Evolutionary conservation across 2,797 vertebrate genomes (phyloP).

Genomic region (Avahi laniger): DNA sequence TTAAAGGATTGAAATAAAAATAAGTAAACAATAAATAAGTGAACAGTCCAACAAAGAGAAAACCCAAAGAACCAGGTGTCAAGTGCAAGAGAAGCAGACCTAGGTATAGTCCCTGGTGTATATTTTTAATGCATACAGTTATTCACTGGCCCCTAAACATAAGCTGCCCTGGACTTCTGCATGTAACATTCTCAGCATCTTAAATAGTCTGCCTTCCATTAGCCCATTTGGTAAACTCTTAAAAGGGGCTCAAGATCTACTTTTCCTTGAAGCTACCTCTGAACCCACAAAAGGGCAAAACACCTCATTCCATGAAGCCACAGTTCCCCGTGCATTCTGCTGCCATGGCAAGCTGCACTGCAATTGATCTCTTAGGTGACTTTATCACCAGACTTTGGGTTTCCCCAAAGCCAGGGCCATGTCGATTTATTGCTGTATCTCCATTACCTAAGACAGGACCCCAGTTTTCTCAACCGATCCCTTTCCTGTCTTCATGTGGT

Average conservation of each 20-base stretch:
- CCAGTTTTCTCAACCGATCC: background rate
- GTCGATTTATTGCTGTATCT: background rate
- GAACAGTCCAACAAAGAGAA: background rate
- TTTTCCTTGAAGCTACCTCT: background rate
- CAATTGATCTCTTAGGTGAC: too few species aligned
- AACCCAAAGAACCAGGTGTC: background rate
- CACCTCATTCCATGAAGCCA: rapidly evolving
- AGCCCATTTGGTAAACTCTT: background rate
- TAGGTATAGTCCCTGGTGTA: rapidly evolving
- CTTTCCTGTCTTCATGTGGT: background rate
- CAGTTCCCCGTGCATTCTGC: rapidly evolving
- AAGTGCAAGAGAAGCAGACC: background rate
- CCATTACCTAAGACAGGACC: rapidly evolving
- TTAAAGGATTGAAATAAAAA: background rate
- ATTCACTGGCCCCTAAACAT: rapidly evolving
- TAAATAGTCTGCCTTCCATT: background rate
- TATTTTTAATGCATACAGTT: background rate
- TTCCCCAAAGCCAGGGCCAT: background rate
- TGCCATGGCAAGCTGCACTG: rapidly evolving
- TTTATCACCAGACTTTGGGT: background rate
- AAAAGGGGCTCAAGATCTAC: background rate
- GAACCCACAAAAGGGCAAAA: background rate
- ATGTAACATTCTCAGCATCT: background rate
- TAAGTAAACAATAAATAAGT: background rate
- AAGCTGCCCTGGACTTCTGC: background rate